phyloP scores from a whole-genome alignment of 2,797 vertebrate genomes.

The Periparus ater region DNA sequence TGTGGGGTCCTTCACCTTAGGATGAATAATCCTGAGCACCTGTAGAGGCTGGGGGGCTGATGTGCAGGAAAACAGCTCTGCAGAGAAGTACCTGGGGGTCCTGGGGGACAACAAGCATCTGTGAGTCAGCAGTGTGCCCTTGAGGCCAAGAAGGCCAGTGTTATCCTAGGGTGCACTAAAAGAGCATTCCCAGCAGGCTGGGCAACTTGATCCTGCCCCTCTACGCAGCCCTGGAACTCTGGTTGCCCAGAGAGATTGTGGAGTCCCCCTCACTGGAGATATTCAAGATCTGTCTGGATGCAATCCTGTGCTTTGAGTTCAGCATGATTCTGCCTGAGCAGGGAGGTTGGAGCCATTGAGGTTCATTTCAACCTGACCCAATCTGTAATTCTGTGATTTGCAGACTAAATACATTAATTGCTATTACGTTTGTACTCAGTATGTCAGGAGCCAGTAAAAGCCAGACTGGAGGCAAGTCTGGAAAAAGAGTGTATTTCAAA shows the following conservation, averaged over 20 bases:
- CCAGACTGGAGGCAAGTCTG: background rate
- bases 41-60: background rate
- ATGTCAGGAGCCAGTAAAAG: background rate
- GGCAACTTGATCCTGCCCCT: background rate
- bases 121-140: background rate
- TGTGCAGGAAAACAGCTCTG: background rate
- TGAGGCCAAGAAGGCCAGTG: background rate
- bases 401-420: background rate
- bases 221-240: background rate
- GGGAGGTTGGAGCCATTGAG: background rate
- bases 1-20: rapidly evolving
- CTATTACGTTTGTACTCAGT: background rate
- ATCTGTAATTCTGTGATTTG: background rate
- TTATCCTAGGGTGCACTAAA: background rate
- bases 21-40: background rate
- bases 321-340: background rate
- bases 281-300: background rate
- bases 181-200: background rate
- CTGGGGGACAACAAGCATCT: background rate
- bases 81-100: background rate
- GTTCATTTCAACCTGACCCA: background rate
- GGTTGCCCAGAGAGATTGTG: background rate
- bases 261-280: background rate
- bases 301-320: background rate
- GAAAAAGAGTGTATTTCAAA: background rate